Base-by-base conservation (phyloP, 1,140 invertebrate species). In the Drosophila rhopaloa region DNA sequence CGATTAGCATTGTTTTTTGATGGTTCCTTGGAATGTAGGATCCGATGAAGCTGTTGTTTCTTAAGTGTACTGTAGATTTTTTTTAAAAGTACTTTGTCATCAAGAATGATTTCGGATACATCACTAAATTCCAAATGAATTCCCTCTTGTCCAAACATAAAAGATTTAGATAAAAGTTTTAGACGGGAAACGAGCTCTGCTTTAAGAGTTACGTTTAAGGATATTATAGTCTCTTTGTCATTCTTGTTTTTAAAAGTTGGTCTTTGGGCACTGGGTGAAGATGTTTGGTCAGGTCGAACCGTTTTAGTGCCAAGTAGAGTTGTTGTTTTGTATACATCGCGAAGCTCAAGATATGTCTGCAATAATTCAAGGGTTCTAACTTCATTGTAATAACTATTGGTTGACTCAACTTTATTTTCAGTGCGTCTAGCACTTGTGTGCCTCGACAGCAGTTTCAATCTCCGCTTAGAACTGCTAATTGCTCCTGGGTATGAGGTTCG, bases 401-500 rank as follows among this genome's bases (percentile, higher is more conserved):
- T 43, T 10, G 0, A 94, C 95, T 37, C 94, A 94, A 0, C 94
- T 93, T 43, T 95, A 95, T 43, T 48, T 50, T 66, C 94, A 46
- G 0, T 51, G 32, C 37, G 35, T 32, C 95, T 53, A 3, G 46
- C 1, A 75, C 70, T 62, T 41, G 37, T 38, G 43, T 89, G 83
- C 4, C 79, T 67, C 0, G 77, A 59, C 3, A 89, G 53, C 38
- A 70, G 67, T 94, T 96, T 27, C 94, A 95, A 5, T 4, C 94
- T 93, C 11, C 94, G 92, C 38, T 40, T 76, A 0, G 61, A 57
- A 13, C 32, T 71, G 94, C 94, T 44, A 3, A 93, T 92, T 55
- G 94, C 94, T 0, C 96, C 96, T 0, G 95, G 96, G 91, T 96
- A 97, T 0, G 96, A 96, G 16, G 95, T 94, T 89, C 97, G 96